Evolutionary conservation across 2,888 invertebrate genomes (phyloP).

Genomic region (Xanthorhoe designata): DNA sequence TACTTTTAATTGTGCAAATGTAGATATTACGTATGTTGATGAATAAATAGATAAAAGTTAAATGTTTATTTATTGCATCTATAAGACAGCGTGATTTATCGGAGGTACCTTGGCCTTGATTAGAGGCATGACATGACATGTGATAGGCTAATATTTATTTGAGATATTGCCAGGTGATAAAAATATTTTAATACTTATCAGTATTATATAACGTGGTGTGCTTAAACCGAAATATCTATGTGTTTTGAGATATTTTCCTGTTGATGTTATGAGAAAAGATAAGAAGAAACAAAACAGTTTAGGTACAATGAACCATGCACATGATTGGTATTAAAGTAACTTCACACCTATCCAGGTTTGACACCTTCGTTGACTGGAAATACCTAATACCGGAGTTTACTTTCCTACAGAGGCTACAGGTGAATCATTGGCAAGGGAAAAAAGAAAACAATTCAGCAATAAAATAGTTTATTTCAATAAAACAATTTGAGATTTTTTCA

Average conservation of each 20-base stretch:
- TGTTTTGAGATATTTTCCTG: no score
- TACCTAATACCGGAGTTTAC: no score
- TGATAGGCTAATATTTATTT: conserved; percentile 39
- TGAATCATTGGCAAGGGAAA: conserved; percentile 19
- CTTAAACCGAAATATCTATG: no score
- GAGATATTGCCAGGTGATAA: conserved; percentile 36
- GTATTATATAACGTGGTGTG: not conserved
- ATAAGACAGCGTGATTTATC: conserved; percentile 10
- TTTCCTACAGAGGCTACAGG: not conserved
- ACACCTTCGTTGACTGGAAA: no score
- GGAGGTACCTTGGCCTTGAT: conserved; percentile 38
- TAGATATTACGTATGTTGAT: conserved; percentile 86
- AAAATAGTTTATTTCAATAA: conserved; percentile 80
- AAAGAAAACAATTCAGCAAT: conserved; percentile 65
- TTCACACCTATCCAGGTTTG: no score
- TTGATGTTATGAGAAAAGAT: no score
- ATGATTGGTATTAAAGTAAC: no score
- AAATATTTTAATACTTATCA: conserved; percentile 2
- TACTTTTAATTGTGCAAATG: conserved; percentile 82
- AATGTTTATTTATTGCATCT: conserved; percentile 50
- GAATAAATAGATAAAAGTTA: conserved; percentile 83
- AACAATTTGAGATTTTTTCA: conserved; percentile 68
- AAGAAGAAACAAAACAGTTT: no score
- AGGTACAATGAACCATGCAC: no score
- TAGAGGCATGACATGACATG: conserved; percentile 38